Percentiles rank a stretch among this genome's conserved stretches.
Conservation (phyloP, 2,797 vertebrate genomes). For the Selene dorsalis region DNA sequence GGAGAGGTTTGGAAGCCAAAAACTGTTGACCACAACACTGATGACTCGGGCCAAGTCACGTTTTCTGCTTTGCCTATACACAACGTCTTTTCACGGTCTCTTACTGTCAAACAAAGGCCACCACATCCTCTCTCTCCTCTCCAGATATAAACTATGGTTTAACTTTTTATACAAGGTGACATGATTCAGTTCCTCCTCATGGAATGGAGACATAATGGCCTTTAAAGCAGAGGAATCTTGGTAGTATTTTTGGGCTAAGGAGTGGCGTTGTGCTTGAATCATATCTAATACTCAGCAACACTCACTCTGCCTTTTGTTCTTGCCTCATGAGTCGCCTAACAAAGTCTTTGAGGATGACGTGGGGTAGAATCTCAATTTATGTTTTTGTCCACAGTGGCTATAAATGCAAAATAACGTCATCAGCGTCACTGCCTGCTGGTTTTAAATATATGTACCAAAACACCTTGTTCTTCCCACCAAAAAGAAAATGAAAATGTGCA, state of each 20-base stretch:
- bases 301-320: conserved; percentile 25
- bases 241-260: conserved; percentile 28
- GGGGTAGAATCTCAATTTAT: not conserved
- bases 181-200: conserved; percentile 43
- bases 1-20: not conserved
- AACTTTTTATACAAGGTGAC: conserved; percentile 26
- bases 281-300: conserved; percentile 35
- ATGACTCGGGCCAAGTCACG: not conserved
- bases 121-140: not conserved
- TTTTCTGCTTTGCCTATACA: not conserved
- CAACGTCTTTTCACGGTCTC: not conserved
- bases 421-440: conserved; percentile 4
- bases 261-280: conserved; percentile 53
- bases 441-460: conserved; percentile 9
- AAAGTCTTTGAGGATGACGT: conserved; percentile 7
- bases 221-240: conserved; percentile 21
- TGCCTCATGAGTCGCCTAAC: conserved; percentile 13
- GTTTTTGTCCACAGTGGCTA: not conserved
- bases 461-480: conserved; percentile 5
- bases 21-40: not conserved
- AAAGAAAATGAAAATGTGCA: conserved; percentile 15
- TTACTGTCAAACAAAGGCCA: not conserved
- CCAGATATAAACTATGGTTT: not conserved
- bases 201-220: conserved; percentile 41
- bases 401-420: not conserved